Base-by-base conservation (phyloP, 2,888 invertebrate genomes). In the Teleiodes luculella region DNA sequence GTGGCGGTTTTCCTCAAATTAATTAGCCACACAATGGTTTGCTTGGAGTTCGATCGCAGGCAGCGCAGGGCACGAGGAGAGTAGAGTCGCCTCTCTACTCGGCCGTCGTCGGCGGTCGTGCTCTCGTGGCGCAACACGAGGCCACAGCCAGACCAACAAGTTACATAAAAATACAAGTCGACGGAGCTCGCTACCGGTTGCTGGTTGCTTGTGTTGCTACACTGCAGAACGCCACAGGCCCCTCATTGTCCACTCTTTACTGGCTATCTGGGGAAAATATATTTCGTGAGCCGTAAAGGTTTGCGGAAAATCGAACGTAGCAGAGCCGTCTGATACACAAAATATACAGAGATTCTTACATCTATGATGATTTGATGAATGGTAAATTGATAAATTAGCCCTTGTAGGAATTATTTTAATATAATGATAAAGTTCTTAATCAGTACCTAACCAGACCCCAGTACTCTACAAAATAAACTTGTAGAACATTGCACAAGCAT, bases 141-240 rank as follows among this genome's bases (percentile, higher is more conserved):
- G 63, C 68, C 37, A 36, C 16, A 24, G 20, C 43, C 30, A 30
- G 60, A 63, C 70, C 66, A 75, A 76, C 78, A 63, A 75, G 83
- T 84, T 84, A 84, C 79, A 84, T 85, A 85, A 85, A 85, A 83
- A 80, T 81, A 80, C 80, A 72, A 78, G 74, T 70, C 70, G 58
- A 28, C 50, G 13, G 63, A 66, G 65, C 52, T 53, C 63, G 65
- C 59, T 78, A 78, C 83, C 80, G 81, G 83, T 86, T 83, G 76
- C 78, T 2, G 16, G 16, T 6, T 39, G n/a, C 7, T 13, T 14
- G 11, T 14, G 83, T 85, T 83, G 76, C 78, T 66, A 62, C 79
- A 80, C 69, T 61, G 58, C 65, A n/a, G n/a, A 54, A 54, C 62
- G 54, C 45, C 53, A 67, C 62, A 47, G 52, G 57, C 61, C 57